phyloP scores from a whole-genome alignment of 2,888 invertebrate species.

The Panorpa germanica region DNA sequence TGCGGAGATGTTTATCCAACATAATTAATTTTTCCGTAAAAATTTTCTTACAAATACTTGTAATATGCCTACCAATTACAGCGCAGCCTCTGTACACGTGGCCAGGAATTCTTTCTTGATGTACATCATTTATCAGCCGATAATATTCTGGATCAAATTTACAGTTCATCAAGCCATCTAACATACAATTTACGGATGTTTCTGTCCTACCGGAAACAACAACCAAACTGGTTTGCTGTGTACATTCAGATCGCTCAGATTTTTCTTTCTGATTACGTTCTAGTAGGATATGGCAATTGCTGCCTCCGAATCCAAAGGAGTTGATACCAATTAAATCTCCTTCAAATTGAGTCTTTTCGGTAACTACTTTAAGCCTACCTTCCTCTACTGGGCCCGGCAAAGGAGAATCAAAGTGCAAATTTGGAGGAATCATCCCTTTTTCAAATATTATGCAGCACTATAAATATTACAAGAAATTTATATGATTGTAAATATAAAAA shows the following conservation, averaged over 20 bases:
- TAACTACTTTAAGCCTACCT: constrained; percentile 23
- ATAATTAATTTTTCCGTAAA: too few species aligned
- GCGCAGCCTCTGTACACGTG: constrained; percentile 45
- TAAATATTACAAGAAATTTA: too few species aligned
- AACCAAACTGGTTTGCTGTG: constrained; percentile 28
- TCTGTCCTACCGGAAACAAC: constrained; percentile 35
- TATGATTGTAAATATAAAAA: not conserved
- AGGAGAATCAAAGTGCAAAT: constrained; percentile 30
- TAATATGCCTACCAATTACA: constrained; percentile 21
- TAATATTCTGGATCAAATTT: constrained; percentile 29
- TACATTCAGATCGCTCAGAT: constrained; percentile 16
- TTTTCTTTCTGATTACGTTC: constrained; percentile 21
- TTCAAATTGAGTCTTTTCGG: constrained; percentile 25
- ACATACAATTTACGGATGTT: constrained; percentile 21
- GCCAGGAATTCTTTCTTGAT: constrained; percentile 27
- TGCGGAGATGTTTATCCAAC: too few species aligned
- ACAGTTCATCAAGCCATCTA: constrained; percentile 20
- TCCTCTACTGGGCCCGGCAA: constrained; percentile 8
- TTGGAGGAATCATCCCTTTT: constrained; percentile 29
- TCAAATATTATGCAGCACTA: too few species aligned
- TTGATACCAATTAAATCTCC: constrained; percentile 35
- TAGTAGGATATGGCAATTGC: constrained; percentile 28
- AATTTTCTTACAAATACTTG: constrained; percentile 2
- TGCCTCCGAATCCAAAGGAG: constrained; percentile 43
- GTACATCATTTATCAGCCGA: constrained; percentile 27